Percentiles rank a stretch among this genome's conserved stretches.
These are phyloP conservation scores for Anisognathus igniventris DNA, from an alignment of 2,797 vertebrate species.

Conservation along the genomic window DNA sequence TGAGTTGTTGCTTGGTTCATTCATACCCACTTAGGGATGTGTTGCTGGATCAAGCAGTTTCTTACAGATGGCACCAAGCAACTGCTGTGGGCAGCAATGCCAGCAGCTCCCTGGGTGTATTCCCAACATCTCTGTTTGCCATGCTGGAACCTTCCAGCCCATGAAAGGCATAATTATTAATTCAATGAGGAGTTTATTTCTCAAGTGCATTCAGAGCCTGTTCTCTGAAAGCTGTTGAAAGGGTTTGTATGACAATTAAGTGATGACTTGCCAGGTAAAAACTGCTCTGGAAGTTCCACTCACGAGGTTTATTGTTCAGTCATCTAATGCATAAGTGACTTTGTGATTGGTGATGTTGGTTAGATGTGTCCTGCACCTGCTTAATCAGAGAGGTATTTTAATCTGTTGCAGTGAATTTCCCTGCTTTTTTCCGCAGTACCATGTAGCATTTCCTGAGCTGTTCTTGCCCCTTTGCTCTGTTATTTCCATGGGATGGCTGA, in stretches of 20 bases:
- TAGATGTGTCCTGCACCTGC: background rate
- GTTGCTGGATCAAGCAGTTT: background rate
- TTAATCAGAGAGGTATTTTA: background rate
- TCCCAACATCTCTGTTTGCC: background rate
- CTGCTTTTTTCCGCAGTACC: background rate
- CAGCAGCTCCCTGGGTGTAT: background rate
- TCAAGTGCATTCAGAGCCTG: background rate
- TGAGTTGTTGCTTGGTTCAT: background rate
- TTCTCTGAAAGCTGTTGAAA: background rate
- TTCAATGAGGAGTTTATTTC: background rate
- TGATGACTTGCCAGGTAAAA: background rate
- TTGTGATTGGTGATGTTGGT: background rate
- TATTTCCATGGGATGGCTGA: fast-evolving
- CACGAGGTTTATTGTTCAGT: background rate
- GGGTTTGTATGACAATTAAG: background rate
- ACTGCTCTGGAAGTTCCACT: background rate
- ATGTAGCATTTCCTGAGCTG: background rate
- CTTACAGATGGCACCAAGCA: background rate
- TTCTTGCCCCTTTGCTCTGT: background rate
- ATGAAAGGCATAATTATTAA: background rate
- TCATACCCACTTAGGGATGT: background rate
- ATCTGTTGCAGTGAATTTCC: background rate
- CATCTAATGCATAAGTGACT: background rate
- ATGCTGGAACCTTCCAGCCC: background rate
- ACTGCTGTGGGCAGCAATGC: background rate